A percentile compares a stretch with the other conserved stretches of the same genome.
phyloP scores from a whole-genome alignment of 2,888 invertebrate species.

The Xestoiulus laeticollis region DNA sequence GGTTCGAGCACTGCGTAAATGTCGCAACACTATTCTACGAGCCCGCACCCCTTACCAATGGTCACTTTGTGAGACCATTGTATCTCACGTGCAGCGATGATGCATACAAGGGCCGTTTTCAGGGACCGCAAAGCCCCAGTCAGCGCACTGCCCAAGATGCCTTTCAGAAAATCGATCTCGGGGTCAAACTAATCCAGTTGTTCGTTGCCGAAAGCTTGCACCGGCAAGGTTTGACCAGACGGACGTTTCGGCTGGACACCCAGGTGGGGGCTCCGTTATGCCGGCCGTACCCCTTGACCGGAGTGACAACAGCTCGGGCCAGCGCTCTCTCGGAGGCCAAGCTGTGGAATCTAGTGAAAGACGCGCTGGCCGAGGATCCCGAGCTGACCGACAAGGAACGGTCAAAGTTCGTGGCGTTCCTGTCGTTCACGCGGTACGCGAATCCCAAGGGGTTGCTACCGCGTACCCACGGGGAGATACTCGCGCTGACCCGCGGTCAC shows the following conservation, averaged over 20 bases:
- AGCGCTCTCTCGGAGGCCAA: slow-evolving; percentile 78
- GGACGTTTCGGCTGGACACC: slow-evolving; percentile 80
- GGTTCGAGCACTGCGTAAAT: neutral
- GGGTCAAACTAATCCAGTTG: slow-evolving; percentile 82
- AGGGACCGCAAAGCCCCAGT: slow-evolving; percentile 71
- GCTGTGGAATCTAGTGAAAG: slow-evolving; percentile 84
- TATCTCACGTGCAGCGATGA: slow-evolving; percentile 48
- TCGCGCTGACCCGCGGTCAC: slow-evolving; percentile 71
- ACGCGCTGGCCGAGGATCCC: slow-evolving; percentile 80
- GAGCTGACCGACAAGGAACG: slow-evolving; percentile 69
- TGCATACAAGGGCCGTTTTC: slow-evolving; percentile 72
- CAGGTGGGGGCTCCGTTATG: slow-evolving; percentile 70
- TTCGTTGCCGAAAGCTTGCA: slow-evolving; percentile 86
- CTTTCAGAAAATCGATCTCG: slow-evolving; percentile 77
- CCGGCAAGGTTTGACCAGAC: slow-evolving; percentile 78
- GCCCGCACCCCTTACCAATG: neutral
- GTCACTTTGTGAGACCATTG: slow-evolving; percentile 44
- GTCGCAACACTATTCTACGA: neutral
- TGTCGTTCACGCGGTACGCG: slow-evolving; percentile 84
- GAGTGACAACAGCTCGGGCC: slow-evolving; percentile 74
- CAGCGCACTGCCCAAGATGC: slow-evolving; percentile 77
- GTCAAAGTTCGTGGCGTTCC: slow-evolving; percentile 87
- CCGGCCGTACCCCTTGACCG: slow-evolving; percentile 76
- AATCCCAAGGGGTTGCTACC: slow-evolving; percentile 56
- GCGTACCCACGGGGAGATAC: slow-evolving; percentile 63